phyloP scores from a whole-genome alignment of 2,113 vertebrate genomes.

The Eulemur macaco region DNA sequence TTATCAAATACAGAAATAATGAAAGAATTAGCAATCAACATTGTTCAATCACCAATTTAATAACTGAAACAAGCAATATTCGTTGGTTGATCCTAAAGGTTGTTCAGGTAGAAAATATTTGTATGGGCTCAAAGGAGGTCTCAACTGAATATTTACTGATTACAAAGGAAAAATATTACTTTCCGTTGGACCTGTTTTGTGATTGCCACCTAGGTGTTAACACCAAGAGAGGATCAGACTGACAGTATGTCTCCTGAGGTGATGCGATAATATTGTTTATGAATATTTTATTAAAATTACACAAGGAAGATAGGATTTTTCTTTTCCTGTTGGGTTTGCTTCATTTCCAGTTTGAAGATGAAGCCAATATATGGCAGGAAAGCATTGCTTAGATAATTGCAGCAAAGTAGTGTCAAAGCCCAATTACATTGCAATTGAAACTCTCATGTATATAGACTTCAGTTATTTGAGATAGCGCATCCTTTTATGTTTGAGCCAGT shows the following conservation, averaged over 20 bases:
- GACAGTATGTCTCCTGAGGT: neutral
- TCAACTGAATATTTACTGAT: neutral
- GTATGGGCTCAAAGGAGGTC: neutral
- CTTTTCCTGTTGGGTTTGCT: neutral
- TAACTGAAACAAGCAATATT: neutral
- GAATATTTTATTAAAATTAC: neutral
- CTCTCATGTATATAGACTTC: neutral
- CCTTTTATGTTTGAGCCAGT: neutral
- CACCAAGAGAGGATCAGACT: neutral
- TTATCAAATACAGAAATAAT: neutral
- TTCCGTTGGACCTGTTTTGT: neutral
- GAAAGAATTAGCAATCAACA: neutral
- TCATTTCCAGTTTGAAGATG: neutral
- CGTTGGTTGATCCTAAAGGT: neutral
- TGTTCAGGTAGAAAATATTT: neutral
- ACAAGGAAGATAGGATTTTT: neutral
- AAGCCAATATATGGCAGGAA: neutral
- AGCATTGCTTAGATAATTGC: neutral
- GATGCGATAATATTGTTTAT: neutral
- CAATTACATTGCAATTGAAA: neutral
- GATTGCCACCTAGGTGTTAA: neutral
- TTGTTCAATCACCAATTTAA: neutral
- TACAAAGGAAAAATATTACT: neutral
- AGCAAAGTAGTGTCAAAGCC: neutral
- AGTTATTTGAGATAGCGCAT: neutral